A percentile compares a stretch with the other conserved stretches of the same genome.
Evolutionary conservation across 2,797 vertebrate genomes (phyloP).

Genomic region (Sebastes matsubarae): DNA sequence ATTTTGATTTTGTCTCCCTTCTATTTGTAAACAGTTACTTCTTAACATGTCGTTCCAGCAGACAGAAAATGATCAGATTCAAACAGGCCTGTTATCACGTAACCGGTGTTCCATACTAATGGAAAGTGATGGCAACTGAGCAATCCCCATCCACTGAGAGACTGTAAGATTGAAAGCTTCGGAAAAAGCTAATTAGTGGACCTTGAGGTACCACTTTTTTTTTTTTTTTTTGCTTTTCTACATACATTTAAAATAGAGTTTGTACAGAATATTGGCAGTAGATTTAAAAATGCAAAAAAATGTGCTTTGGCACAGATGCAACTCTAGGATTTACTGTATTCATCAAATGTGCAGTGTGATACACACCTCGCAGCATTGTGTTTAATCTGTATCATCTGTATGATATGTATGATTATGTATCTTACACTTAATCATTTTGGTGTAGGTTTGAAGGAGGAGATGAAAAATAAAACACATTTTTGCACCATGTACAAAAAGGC

Average conservation of each 20-base stretch:
- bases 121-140: neutral
- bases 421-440: neutral
- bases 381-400: neutral
- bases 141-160: neutral
- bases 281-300: neutral
- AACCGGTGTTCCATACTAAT: neutral
- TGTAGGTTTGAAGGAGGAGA: neutral
- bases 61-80: neutral
- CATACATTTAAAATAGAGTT: neutral
- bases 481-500: neutral
- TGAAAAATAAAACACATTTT: neutral
- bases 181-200: neutral
- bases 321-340: neutral
- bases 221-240: neutral
- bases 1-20: neutral
- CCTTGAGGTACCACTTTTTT: neutral
- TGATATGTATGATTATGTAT: neutral
- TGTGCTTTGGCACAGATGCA: neutral
- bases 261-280: neutral
- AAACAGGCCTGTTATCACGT: neutral
- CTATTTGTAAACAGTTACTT: neutral
- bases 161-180: neutral
- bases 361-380: neutral
- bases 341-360: neutral
- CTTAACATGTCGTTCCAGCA: neutral